phyloP scores from a whole-genome alignment of 2,113 vertebrate species.

The Eclectus roratus region DNA sequence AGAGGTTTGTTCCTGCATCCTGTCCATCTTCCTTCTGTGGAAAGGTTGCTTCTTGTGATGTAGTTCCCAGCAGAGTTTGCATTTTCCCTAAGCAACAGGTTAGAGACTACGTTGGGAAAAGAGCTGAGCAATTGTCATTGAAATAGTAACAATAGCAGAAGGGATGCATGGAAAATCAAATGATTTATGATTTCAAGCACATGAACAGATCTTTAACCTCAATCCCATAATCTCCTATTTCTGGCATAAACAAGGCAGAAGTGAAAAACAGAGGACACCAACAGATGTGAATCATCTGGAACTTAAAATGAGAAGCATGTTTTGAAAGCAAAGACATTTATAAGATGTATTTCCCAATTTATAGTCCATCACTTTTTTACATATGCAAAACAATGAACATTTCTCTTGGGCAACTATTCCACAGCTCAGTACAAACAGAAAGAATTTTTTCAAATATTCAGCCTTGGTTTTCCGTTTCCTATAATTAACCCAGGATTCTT shows the following conservation, averaged over 20 bases:
- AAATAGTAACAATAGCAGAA: neutral
- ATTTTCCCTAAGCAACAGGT: neutral
- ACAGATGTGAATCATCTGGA: neutral
- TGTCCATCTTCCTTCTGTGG: neutral
- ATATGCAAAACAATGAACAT: slow-evolving; percentile 12
- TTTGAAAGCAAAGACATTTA: neutral
- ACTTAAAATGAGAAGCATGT: neutral
- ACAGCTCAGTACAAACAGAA: neutral
- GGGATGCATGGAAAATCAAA: neutral
- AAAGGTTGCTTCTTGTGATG: neutral
- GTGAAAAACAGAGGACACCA: neutral
- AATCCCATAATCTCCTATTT: neutral
- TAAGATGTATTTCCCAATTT: neutral
- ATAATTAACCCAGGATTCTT: slow-evolving; percentile 32
- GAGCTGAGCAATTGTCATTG: neutral
- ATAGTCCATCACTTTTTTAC: neutral
- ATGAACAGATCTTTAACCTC: neutral
- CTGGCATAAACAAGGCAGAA: neutral
- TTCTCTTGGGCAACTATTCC: slow-evolving; percentile 19
- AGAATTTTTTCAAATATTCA: slow-evolving; percentile 1
- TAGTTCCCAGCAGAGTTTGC: neutral
- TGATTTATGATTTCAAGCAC: neutral
- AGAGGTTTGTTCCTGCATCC: neutral
- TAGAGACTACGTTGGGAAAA: neutral
- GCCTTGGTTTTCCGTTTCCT: slow-evolving; percentile 9